phyloP scores from a whole-genome alignment of 2,113 vertebrate genomes.

The Dipodomys merriami region DNA sequence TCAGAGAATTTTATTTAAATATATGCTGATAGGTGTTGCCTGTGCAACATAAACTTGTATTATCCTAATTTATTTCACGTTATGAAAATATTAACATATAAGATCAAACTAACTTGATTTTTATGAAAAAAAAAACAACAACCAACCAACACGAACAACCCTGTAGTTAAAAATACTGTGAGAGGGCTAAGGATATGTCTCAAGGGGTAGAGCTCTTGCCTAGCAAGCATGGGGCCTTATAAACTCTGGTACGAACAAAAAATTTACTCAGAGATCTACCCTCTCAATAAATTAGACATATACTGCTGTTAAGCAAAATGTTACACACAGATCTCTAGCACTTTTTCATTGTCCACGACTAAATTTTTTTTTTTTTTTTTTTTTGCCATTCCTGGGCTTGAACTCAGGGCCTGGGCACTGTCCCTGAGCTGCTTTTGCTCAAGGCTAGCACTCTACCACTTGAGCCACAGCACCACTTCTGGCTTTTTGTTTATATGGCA shows the following conservation, averaged over 20 bases:
- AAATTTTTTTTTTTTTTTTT: not conserved
- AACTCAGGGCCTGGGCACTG: too few species aligned
- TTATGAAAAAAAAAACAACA: not conserved
- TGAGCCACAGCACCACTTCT: too few species aligned
- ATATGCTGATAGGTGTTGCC: not conserved
- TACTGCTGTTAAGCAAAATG: not conserved
- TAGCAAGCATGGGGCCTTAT: too few species aligned
- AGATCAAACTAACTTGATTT: conserved; percentile 19
- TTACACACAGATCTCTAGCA: not conserved
- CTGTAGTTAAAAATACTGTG: not conserved
- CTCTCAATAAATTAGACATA: not conserved
- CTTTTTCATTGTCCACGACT: not conserved
- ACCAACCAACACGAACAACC: too few species aligned
- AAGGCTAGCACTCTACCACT: too few species aligned
- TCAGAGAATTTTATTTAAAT: conserved; percentile 25
- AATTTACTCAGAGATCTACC: not conserved
- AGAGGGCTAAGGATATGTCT: too few species aligned
- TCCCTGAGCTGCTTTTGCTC: too few species aligned
- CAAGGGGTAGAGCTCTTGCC: too few species aligned
- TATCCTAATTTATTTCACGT: not conserved
- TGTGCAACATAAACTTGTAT: not conserved
- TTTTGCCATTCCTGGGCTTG: too few species aligned
- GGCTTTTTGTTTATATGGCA: too few species aligned
- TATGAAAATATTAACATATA: not conserved
- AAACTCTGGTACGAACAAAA: too few species aligned